Percentiles rank a stretch among this genome's conserved stretches.
phyloP scores from a whole-genome alignment of 2,888 invertebrate genomes.

The Anthoptus insignis region DNA sequence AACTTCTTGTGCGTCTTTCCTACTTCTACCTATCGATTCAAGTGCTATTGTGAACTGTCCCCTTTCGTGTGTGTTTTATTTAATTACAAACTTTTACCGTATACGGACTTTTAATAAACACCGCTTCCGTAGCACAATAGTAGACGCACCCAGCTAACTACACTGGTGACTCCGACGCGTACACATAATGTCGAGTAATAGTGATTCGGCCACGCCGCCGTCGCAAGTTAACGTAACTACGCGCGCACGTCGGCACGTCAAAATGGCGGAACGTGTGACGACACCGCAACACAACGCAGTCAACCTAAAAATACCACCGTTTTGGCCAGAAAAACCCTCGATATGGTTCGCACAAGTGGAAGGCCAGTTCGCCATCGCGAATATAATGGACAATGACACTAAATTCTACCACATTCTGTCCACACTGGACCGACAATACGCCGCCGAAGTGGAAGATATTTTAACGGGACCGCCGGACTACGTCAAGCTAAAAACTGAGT shows the following conservation, averaged over 20 bases:
- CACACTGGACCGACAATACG: background rate
- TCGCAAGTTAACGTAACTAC: background rate
- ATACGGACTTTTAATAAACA: too few relatives aligned
- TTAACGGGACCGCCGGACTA: constrained; percentile 4
- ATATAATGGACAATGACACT: constrained; percentile 28
- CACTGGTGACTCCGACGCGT: constrained; percentile 16
- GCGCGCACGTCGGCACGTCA: background rate
- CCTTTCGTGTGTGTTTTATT: too few relatives aligned
- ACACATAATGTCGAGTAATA: background rate
- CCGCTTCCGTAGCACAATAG: too few relatives aligned
- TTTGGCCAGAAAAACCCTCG: constrained; percentile 50
- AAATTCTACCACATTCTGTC: constrained; percentile 21
- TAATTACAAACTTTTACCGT: too few relatives aligned
- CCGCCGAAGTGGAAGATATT: constrained; percentile 7
- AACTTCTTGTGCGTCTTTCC: too few relatives aligned
- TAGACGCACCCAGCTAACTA: background rate
- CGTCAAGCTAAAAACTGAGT: background rate
- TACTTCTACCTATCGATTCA: too few relatives aligned
- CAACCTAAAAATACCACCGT: constrained; percentile 36
- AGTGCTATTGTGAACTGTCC: too few relatives aligned
- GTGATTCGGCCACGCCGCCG: background rate
- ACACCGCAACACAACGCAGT: too few relatives aligned
- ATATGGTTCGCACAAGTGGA: constrained; percentile 53
- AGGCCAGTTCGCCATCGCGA: constrained; percentile 47
- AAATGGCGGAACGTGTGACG: background rate